Conservation (phyloP, 1,140 invertebrate species). For the Calephelis virginiensis region DNA sequence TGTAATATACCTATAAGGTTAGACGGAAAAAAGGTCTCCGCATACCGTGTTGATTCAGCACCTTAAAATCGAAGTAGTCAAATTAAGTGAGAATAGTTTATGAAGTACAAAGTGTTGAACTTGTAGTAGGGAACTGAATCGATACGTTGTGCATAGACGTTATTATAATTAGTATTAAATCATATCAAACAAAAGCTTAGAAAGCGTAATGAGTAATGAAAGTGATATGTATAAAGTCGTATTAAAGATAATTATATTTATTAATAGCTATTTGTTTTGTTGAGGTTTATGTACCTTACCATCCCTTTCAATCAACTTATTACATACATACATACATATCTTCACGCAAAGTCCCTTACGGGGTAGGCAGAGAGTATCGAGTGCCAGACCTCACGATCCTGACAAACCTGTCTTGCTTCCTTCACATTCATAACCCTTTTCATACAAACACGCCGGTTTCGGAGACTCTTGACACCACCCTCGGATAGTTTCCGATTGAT, state of each 20-base stretch:
- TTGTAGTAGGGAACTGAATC: neutral
- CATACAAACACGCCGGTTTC: too few species aligned
- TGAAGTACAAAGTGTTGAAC: neutral
- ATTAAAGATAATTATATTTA: constrained; percentile 16
- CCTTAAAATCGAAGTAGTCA: too few species aligned
- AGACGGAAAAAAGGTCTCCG: neutral
- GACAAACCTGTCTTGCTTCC: too few species aligned
- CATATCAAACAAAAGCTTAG: constrained; percentile 2
- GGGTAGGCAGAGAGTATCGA: too few species aligned
- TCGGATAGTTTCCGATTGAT: too few species aligned
- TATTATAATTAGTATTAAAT: constrained; percentile 4
- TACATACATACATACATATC: too few species aligned
- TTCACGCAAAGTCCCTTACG: too few species aligned
- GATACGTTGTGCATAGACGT: neutral
- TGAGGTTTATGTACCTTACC: neutral
- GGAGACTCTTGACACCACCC: too few species aligned
- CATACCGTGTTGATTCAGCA: neutral
- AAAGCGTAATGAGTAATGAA: constrained; percentile 16
- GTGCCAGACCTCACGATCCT: too few species aligned
- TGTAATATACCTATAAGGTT: neutral
- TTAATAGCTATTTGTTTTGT: neutral
- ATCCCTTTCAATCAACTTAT: too few species aligned
- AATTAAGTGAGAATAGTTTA: neutral
- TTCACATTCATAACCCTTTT: too few species aligned
- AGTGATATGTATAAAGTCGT: constrained; percentile 14